Evolutionary conservation across 2,888 invertebrate genomes (phyloP).

Genomic region (Aelia acuminata): DNA sequence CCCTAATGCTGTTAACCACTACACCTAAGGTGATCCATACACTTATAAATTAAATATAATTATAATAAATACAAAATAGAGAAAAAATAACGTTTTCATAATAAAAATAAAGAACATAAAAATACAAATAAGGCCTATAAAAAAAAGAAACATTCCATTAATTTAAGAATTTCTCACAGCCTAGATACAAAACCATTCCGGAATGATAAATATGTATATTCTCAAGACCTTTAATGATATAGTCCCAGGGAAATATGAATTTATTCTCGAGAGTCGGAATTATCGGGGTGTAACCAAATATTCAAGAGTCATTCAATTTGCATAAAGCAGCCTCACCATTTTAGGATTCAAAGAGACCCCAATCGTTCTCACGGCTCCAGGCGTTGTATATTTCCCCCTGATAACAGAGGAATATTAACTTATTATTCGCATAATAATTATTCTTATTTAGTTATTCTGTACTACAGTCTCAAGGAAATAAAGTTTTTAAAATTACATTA

Average conservation of each 20-base stretch:
- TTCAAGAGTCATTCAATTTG: slow-evolving; percentile 17
- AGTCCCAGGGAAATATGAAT: slow-evolving; percentile 16
- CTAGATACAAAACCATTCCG: background rate
- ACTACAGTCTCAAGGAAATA: background rate
- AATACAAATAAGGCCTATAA: background rate
- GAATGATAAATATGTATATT: slow-evolving; percentile 24
- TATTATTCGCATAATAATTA: background rate
- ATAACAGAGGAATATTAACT: background rate
- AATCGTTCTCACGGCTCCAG: background rate
- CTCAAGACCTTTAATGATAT: background rate
- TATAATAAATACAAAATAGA: too few relatives aligned
- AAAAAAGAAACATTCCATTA: background rate
- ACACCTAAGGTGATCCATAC: too few relatives aligned
- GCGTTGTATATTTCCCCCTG: slow-evolving; percentile 4
- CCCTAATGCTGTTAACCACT: too few relatives aligned
- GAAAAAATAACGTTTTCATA: too few relatives aligned
- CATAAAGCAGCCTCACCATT: slow-evolving; percentile 8
- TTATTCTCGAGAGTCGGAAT: slow-evolving; percentile 16
- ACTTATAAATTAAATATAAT: too few relatives aligned
- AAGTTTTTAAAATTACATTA: background rate
- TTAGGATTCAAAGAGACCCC: background rate
- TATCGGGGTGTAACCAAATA: slow-evolving; percentile 40
- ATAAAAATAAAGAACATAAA: background rate
- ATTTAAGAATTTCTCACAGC: background rate
- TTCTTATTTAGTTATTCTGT: background rate